Conservation (phyloP, 2,888 invertebrate species). For the Torymus auratus region DNA sequence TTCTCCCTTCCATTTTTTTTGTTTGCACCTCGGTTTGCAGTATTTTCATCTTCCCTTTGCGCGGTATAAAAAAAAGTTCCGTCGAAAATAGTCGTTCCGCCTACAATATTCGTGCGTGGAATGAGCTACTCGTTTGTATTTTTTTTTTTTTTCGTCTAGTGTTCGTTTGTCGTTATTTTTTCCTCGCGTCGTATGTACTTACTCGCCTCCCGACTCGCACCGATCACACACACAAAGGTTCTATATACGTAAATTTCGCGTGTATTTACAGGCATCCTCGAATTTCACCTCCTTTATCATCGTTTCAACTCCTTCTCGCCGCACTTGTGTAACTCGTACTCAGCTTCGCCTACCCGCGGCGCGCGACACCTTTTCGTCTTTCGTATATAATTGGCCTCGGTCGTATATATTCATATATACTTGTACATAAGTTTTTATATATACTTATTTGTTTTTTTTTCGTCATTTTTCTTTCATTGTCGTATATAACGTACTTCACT, state of each 20-base stretch:
- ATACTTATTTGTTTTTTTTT: constrained; percentile 14
- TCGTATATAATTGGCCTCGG: constrained; percentile 37
- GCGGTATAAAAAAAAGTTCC: constrained; percentile 39
- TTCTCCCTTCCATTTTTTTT: not conserved
- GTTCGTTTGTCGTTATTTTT: too few relatives aligned
- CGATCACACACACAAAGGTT: not conserved
- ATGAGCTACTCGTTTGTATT: constrained; percentile 34
- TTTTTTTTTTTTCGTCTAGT: not conserved
- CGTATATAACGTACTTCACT: constrained; percentile 6
- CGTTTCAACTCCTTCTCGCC: not conserved
- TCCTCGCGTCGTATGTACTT: too few relatives aligned
- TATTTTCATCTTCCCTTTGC: not conserved
- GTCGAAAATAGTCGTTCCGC: constrained; percentile 36
- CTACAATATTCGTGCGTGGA: constrained; percentile 9
- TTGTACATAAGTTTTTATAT: constrained; percentile 8
- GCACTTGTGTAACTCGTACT: not conserved
- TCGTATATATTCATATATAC: constrained; percentile 17
- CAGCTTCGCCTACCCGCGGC: not conserved
- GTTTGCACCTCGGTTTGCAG: not conserved
- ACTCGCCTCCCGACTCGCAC: not conserved
- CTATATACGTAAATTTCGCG: constrained; percentile 18
- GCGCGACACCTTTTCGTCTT: not conserved
- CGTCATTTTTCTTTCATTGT: not conserved
- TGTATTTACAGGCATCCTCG: constrained; percentile 41
- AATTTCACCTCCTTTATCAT: constrained; percentile 9